These are phyloP conservation scores for Hoplodrina blanda DNA, from an alignment of 2,888 invertebrate species.

Conservation along the genomic window DNA sequence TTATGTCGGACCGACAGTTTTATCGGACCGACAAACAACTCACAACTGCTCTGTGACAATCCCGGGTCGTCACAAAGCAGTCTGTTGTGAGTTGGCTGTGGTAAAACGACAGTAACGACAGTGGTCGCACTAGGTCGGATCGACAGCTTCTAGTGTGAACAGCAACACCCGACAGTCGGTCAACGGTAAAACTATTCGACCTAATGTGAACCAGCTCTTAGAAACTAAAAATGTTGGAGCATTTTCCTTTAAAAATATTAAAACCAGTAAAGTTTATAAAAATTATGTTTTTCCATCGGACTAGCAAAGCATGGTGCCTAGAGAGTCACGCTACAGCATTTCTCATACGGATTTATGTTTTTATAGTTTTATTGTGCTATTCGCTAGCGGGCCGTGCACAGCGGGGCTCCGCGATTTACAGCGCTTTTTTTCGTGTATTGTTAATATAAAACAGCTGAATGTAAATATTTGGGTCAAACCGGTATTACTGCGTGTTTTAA, in stretches of 20 bases:
- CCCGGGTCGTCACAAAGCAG: too few species aligned
- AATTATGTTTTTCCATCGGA: slow-evolving; percentile 29
- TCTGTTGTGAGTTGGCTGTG: too few species aligned
- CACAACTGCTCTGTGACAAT: too few species aligned
- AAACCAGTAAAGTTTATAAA: slow-evolving; percentile 15
- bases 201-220: too few species aligned
- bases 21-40: too few species aligned
- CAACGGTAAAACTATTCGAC: too few species aligned
- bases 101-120: too few species aligned
- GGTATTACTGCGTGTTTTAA: slow-evolving; percentile 42
- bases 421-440: slow-evolving; percentile 55
- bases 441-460: slow-evolving; percentile 43
- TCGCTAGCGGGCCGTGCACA: slow-evolving; percentile 65
- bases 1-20: too few species aligned
- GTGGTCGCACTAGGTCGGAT: too few species aligned
- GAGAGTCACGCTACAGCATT: slow-evolving; percentile 74
- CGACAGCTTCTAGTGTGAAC: too few species aligned
- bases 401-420: slow-evolving; percentile 61
- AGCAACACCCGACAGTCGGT: too few species aligned
- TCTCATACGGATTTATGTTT: slow-evolving; percentile 80
- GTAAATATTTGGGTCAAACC: slow-evolving; percentile 58
- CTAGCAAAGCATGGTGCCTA: slow-evolving; percentile 49
- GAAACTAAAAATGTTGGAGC: neutral
- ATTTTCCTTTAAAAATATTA: neutral
- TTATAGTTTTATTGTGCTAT: slow-evolving; percentile 79